phyloP scores from a whole-genome alignment of 2,888 invertebrate genomes.

The Drosophila buzzatii region DNA sequence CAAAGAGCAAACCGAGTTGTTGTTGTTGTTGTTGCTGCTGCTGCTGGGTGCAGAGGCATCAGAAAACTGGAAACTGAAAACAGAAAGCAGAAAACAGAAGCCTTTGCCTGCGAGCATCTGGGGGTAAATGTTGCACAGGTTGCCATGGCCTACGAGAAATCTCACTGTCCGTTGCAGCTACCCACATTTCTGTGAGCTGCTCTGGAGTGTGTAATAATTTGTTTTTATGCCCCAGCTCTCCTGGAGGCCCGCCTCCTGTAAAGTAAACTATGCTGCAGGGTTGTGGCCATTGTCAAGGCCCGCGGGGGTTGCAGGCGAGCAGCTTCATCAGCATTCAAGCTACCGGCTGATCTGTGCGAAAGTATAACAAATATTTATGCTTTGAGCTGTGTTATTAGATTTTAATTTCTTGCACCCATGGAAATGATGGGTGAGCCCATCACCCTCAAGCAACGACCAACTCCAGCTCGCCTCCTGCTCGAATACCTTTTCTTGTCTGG shows the following conservation, averaged over 20 bases:
- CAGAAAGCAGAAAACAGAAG: constrained; percentile 57
- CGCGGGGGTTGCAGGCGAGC: constrained; percentile 17
- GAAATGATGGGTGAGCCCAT: constrained; percentile 40
- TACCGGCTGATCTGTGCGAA: constrained; percentile 56
- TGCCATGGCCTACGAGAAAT: constrained; percentile 69
- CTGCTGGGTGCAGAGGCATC: constrained; percentile 48
- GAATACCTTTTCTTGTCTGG: constrained; percentile 2
- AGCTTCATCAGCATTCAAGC: constrained; percentile 58
- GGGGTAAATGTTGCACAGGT: constrained; percentile 72
- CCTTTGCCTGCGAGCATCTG: constrained; percentile 47
- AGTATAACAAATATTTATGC: constrained; percentile 80
- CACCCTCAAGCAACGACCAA: constrained; percentile 50
- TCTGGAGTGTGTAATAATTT: constrained; percentile 72
- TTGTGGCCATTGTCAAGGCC: constrained; percentile 25
- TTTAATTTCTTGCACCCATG: constrained; percentile 80
- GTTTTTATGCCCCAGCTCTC: constrained; percentile 58
- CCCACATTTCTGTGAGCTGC: neutral
- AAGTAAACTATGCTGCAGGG: constrained; percentile 48
- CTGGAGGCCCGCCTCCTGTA: neutral
- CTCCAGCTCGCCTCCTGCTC: neutral
- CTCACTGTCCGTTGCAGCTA: constrained; percentile 66
- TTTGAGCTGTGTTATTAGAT: constrained; percentile 78
- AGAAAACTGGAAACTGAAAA: constrained; percentile 4
- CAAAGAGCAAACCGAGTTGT: constrained; percentile 59
- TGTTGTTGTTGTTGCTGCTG: constrained; percentile 26